Percentiles rank a stretch among this genome's conserved stretches.
Conservation (phyloP, 2,888 invertebrate species). For the Xylota sylvarum region DNA sequence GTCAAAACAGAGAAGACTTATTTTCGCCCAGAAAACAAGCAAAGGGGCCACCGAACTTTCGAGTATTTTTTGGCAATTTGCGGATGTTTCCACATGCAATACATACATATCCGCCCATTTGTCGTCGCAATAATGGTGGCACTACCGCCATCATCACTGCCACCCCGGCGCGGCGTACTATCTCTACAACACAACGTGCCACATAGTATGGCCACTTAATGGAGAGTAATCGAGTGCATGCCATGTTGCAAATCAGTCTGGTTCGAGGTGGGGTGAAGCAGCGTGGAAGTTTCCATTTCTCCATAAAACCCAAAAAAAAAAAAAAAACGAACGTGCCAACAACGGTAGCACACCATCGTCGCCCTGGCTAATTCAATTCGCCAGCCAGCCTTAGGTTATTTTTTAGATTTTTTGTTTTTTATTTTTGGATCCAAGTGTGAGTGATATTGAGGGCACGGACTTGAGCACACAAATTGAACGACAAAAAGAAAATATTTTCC, state of each 20-base stretch:
- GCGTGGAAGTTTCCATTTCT: conserved; percentile 38
- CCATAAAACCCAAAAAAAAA: conserved; percentile 18
- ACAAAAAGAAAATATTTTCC: conserved; percentile 67
- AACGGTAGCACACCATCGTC: conserved; percentile 69
- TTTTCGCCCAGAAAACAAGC: conserved; percentile 18
- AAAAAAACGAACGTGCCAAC: conserved; percentile 67
- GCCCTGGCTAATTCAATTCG: conserved; percentile 72
- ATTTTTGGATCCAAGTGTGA: conserved; percentile 34
- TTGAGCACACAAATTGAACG: conserved; percentile 61
- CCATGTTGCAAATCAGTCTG: conserved; percentile 76
- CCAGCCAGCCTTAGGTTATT: conserved; percentile 52
- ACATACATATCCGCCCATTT: conserved; percentile 70
- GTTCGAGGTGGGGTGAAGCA: conserved; percentile 25
- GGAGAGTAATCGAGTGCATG: conserved; percentile 77
- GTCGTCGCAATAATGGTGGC: conserved; percentile 72
- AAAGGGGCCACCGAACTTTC: conserved; percentile 54
- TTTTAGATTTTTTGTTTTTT: conserved; percentile 18
- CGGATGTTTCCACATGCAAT: conserved; percentile 66
- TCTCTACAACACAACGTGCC: conserved; percentile 60
- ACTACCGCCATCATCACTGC: conserved; percentile 52
- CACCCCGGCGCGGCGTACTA: conserved; percentile 29
- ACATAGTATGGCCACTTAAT: conserved; percentile 73
- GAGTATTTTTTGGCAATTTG: conserved; percentile 72
- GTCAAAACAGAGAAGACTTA: conserved; percentile 31
- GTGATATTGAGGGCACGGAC: conserved; percentile 38